phyloP scores from a whole-genome alignment of 2,888 invertebrate genomes.

The Cremastinae sp. region DNA sequence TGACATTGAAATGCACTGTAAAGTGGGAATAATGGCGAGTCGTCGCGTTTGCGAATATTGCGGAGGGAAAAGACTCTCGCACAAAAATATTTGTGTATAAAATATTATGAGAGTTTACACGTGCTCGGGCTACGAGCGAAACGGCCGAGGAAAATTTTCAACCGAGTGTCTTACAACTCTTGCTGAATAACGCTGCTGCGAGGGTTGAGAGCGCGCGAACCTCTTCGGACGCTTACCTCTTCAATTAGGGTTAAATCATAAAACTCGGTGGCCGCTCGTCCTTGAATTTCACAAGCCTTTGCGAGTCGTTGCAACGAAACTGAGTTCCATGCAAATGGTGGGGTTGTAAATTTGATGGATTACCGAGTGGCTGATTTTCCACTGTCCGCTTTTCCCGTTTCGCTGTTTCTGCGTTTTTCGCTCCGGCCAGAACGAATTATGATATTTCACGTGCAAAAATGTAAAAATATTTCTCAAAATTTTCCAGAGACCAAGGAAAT shows the following conservation, averaged over 20 bases:
- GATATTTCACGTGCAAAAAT: constrained; percentile 57
- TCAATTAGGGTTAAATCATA: constrained; percentile 79
- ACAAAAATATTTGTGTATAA: constrained; percentile 2
- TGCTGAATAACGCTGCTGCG: constrained; percentile 61
- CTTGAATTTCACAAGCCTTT: constrained; percentile 72
- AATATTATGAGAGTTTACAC: constrained; percentile 32
- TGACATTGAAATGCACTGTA: constrained; percentile 45
- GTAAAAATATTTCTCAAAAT: no score
- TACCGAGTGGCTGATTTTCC: constrained; percentile 60
- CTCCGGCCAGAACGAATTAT: constrained; percentile 50
- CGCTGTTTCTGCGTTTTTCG: constrained; percentile 33
- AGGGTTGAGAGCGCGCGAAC: constrained; percentile 56
- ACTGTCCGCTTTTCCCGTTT: constrained; percentile 64
- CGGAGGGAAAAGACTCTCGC: constrained; percentile 36
- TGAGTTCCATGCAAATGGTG: constrained; percentile 72
- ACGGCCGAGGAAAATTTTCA: constrained; percentile 51
- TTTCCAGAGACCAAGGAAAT: no score
- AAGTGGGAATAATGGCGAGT: constrained; percentile 25
- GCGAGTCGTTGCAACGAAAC: constrained; percentile 59
- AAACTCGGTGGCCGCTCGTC: constrained; percentile 69
- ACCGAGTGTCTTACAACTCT: constrained; percentile 59
- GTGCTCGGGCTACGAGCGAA: constrained; percentile 42
- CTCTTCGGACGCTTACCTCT: constrained; percentile 69
- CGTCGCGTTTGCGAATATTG: constrained; percentile 36
- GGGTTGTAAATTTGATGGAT: constrained; percentile 76